Conservation (phyloP, 1,140 invertebrate species). For the Schlechtendalia chinensis region DNA sequence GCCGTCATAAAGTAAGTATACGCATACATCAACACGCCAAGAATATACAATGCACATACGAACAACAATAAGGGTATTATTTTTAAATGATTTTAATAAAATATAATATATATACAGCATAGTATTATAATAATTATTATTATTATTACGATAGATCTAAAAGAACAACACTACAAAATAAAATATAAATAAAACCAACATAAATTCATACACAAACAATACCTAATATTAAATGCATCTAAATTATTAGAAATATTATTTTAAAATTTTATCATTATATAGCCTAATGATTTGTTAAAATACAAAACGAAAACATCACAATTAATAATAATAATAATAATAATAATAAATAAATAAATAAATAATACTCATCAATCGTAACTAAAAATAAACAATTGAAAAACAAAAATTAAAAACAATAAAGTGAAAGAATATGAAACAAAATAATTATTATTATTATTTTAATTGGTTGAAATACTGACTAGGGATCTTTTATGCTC, state of each 20-base stretch:
- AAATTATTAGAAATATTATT: slow-evolving; percentile 49
- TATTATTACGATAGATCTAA: slow-evolving; percentile 47
- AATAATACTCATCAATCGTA: slow-evolving; percentile 46
- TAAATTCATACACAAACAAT: slow-evolving; percentile 50
- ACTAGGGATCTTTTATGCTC: slow-evolving; percentile 47
- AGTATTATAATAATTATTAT: slow-evolving; percentile 48
- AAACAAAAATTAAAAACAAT: slow-evolving; percentile 34
- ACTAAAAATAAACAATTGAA: slow-evolving; percentile 41
- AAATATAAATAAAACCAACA: slow-evolving; percentile 49
- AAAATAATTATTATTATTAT: slow-evolving; percentile 37
- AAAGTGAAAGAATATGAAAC: slow-evolving; percentile 24
- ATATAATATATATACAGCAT: slow-evolving; percentile 49
- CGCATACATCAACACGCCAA: background rate
- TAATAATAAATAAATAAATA: slow-evolving; percentile 8
- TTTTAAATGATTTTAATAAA: slow-evolving; percentile 50
- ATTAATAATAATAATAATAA: slow-evolving; percentile 42
- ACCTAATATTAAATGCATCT: slow-evolving; percentile 50
- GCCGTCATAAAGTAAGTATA: background rate
- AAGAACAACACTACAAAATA: slow-evolving; percentile 50
- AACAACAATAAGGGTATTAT: slow-evolving; percentile 35
- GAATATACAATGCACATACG: background rate
- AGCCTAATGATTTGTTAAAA: slow-evolving; percentile 49
- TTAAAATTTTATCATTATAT: slow-evolving; percentile 37
- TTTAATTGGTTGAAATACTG: slow-evolving; percentile 46
- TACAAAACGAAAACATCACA: slow-evolving; percentile 50